Evolutionary conservation across 2,888 invertebrate species (phyloP).

Genomic region (Drosophila trichaetosa): DNA sequence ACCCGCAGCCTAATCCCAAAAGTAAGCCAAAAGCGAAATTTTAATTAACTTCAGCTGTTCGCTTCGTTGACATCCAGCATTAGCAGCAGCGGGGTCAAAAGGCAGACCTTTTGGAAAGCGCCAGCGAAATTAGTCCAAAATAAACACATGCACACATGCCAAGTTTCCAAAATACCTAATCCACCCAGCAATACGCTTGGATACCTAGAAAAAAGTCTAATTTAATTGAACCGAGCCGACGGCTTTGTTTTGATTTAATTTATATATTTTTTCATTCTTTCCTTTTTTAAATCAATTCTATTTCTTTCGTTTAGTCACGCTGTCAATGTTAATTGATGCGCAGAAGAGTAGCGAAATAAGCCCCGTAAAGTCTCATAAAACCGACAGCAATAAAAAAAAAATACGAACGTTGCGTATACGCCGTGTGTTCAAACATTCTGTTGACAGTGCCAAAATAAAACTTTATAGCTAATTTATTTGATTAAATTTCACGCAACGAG

Average conservation of each 20-base stretch:
- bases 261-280: neutral
- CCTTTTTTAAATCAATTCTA: conserved; percentile 25
- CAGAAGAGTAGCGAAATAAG: conserved; percentile 51
- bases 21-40: conserved; percentile 66
- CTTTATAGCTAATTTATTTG: conserved; percentile 80
- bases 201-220: conserved; percentile 30
- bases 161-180: conserved; percentile 13
- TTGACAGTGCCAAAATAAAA: conserved; percentile 72
- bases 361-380: conserved; percentile 37
- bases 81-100: neutral
- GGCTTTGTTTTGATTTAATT: conserved; percentile 11
- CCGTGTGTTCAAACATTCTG: conserved; percentile 42
- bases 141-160: conserved; percentile 14
- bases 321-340: conserved; percentile 75
- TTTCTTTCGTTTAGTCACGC: conserved; percentile 55
- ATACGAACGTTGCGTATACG: conserved; percentile 58
- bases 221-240: conserved; percentile 40
- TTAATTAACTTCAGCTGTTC: conserved; percentile 68
- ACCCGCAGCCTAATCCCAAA: conserved; percentile 49
- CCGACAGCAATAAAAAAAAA: conserved; percentile 58
- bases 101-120: conserved; percentile 11
- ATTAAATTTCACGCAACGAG: conserved; percentile 69
- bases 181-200: conserved; percentile 16
- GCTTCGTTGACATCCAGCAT: conserved; percentile 20
- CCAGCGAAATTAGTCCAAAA: conserved; percentile 31